Conservation (phyloP, 2,113 vertebrate genomes). For the Seriola aureovittata region DNA sequence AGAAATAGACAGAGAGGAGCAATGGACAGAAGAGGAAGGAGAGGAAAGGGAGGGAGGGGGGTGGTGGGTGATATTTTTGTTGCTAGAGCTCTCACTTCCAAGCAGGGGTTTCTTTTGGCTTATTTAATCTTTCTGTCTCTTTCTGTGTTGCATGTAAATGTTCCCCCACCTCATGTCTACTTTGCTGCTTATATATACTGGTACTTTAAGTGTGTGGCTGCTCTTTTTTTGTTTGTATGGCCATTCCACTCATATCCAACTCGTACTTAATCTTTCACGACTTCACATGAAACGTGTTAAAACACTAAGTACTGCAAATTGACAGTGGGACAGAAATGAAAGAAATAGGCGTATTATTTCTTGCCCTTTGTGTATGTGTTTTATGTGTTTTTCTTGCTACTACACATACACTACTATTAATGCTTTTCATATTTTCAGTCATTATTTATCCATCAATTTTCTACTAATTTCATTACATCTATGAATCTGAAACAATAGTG, state of each 20-base stretch:
- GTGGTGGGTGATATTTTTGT: conserved; percentile 37
- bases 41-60: conserved; percentile 20
- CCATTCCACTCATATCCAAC: not conserved
- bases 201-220: conserved; percentile 20
- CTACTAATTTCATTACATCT: conserved; percentile 31
- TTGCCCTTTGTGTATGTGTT: not conserved
- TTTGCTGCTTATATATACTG: conserved; percentile 20
- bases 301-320: conserved; percentile 6
- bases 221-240: conserved; percentile 38
- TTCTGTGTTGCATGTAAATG: conserved; percentile 67
- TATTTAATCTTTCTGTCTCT: conserved; percentile 1
- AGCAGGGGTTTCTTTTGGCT: conserved; percentile 9
- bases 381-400: not conserved
- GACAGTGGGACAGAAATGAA: not conserved
- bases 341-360: conserved; percentile 3
- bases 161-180: conserved; percentile 37
- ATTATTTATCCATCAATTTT: conserved; percentile 28
- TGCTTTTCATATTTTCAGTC: conserved; percentile 18
- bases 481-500: conserved; percentile 39
- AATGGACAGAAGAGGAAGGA: conserved; percentile 20
- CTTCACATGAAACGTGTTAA: not conserved
- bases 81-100: conserved; percentile 10
- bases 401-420: not conserved
- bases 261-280: not conserved
- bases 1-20: conserved; percentile 1